phyloP scores from a whole-genome alignment of 2,113 vertebrate genomes.

The Glaucidium brasilianum region DNA sequence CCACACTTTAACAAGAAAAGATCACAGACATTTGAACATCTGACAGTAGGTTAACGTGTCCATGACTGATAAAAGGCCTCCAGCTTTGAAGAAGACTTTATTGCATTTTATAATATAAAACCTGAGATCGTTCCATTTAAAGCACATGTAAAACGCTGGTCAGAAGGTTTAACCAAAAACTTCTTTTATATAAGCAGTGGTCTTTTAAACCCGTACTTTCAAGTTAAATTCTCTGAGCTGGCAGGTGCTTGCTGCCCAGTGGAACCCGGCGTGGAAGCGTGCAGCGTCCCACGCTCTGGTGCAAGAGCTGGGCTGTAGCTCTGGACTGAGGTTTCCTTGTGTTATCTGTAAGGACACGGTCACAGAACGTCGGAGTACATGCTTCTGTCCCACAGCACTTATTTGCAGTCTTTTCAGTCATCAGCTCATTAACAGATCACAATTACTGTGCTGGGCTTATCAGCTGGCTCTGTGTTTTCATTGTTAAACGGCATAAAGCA shows the following conservation, averaged over 20 bases:
- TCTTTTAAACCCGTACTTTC: neutral
- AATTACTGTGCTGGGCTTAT: constrained; percentile 38
- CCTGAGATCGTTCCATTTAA: neutral
- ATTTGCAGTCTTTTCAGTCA: neutral
- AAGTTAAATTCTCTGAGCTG: neutral
- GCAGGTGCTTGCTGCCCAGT: neutral
- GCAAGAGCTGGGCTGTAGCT: neutral
- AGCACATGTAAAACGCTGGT: neutral
- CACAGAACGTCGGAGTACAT: neutral
- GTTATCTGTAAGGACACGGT: accelerated
- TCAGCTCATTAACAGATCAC: constrained; percentile 55
- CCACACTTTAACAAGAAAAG: neutral
- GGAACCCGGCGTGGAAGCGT: accelerated
- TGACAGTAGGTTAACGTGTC: neutral
- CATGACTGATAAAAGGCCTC: neutral
- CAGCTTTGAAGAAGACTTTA: neutral
- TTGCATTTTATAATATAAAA: neutral
- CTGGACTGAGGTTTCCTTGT: neutral
- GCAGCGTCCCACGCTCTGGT: neutral
- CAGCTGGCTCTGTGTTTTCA: constrained; percentile 41
- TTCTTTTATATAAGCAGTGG: neutral
- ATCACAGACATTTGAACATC: neutral
- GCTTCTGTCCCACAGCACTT: neutral
- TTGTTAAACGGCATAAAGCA: constrained; percentile 69
- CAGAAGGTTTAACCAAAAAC: neutral